Base-by-base conservation (phyloP, 2,888 invertebrate genomes). In the Meteorus cinctellus region DNA sequence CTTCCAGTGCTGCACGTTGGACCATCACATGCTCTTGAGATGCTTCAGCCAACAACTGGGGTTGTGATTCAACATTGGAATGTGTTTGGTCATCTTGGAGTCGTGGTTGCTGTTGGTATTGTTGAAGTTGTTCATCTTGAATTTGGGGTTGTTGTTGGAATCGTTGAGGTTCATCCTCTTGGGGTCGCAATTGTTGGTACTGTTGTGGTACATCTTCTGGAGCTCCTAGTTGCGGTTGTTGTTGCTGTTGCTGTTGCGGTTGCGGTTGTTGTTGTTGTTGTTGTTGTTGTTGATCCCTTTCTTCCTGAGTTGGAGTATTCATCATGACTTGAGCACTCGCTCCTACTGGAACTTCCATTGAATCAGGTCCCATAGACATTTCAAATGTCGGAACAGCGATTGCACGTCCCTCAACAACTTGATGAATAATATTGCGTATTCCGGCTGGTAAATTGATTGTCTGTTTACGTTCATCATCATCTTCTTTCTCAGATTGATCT, bases 1-100 rank as follows among this genome's bases (percentile, higher is more conserved):
- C 91, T 71, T 91, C 91, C 85, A 91, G 90, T 36, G 92, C 91
- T 85, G 89, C 78, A 89, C 87, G 79, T 88, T 85, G 75, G 90
- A 74, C 70, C 74, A 78, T 76, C 82, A 90, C 90, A 86, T 73
- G 90, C 88, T 88, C 1, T 24, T 55, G 59, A 12, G 45, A n/a
- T 29, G 34, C 24, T 55, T 73, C 66, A 14, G 51, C 31, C 6
- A 62, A 6, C 88, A 45, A 34, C 31, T 62, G 62, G 0, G 19
- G 55, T 14, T 48, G 48, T n/a, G 48, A 14, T 4, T 55, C 55
- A 4, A 8, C 8, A 29, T 16, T 34, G 6, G 31, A n/a, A 16
- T 62, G 62, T 76, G 90, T 65, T 90, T 90, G 14, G 90, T 84
- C 5, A 4, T 55, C 55, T 8, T 16, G 4, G 14, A 41, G 12